phyloP scores from a whole-genome alignment of 1,140 invertebrate genomes.

The Listronotus bonariensis region DNA sequence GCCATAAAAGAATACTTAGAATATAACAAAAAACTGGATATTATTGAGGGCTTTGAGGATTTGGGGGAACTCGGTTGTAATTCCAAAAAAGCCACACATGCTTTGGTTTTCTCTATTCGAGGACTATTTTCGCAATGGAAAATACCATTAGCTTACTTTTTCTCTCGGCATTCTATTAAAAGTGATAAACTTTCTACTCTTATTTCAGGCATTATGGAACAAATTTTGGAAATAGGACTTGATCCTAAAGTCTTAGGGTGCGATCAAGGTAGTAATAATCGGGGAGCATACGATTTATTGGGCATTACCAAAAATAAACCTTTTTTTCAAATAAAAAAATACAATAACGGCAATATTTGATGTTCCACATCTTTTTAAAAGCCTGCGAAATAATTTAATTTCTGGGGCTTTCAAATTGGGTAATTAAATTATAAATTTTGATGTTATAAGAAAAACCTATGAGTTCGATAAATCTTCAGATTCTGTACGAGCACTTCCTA shows the following conservation, averaged over 20 bases:
- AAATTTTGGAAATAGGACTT: neutral
- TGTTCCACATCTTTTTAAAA: slow-evolving; percentile 33
- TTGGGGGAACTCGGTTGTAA: slow-evolving; percentile 25
- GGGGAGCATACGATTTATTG: slow-evolving; percentile 17
- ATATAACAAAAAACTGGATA: slow-evolving; percentile 21
- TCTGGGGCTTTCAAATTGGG: slow-evolving; percentile 3
- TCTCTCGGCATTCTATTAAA: neutral
- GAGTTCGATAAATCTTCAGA: slow-evolving; percentile 23
- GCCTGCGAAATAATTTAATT: slow-evolving; percentile 35
- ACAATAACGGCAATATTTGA: slow-evolving; percentile 31
- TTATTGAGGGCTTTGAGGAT: slow-evolving; percentile 40
- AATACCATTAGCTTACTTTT: slow-evolving; percentile 30
- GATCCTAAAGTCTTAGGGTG: slow-evolving; percentile 9
- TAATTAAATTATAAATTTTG: slow-evolving; percentile 16
- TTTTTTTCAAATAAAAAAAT: slow-evolving; percentile 18
- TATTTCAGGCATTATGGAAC: slow-evolving; percentile 1
- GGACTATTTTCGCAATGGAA: slow-evolving; percentile 31
- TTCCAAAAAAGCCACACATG: slow-evolving; percentile 17
- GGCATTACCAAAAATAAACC: slow-evolving; percentile 27
- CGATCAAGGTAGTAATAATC: slow-evolving; percentile 26
- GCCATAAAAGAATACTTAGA: slow-evolving; percentile 33
- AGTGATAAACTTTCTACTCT: slow-evolving; percentile 13
- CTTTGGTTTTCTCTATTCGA: slow-evolving; percentile 30
- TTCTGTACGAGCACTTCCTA: slow-evolving; percentile 27
- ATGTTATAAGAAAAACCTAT: slow-evolving; percentile 29